Percentiles rank a stretch among this genome's conserved stretches.
Evolutionary conservation across 2,888 invertebrate genomes (phyloP).

Genomic region (Troides oblongomaculatus): DNA sequence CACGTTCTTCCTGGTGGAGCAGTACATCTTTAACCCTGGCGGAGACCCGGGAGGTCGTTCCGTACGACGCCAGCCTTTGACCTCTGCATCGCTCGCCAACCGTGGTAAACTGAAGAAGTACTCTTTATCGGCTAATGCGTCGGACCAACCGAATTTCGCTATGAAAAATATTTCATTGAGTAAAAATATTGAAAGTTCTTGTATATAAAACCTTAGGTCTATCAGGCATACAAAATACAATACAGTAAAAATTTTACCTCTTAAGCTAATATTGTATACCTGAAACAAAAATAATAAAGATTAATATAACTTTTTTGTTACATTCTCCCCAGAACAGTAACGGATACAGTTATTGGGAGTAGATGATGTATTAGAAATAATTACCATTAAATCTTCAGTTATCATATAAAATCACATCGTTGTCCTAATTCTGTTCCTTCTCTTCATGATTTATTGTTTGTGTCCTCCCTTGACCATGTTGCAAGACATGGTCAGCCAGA

Average conservation of each 20-base stretch:
- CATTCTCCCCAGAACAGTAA: too few relatives aligned
- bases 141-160: slow-evolving; percentile 75
- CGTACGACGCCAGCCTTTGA: slow-evolving; percentile 59
- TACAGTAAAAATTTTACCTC: slow-evolving; percentile 34
- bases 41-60: slow-evolving; percentile 58
- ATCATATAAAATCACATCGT: too few relatives aligned
- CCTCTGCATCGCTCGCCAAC: slow-evolving; percentile 60
- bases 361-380: too few relatives aligned
- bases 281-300: slow-evolving; percentile 34
- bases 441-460: too few relatives aligned
- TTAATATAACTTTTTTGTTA: neutral
- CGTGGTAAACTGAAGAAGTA: slow-evolving; percentile 73
- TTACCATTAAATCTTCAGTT: too few relatives aligned
- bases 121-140: slow-evolving; percentile 63
- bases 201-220: neutral
- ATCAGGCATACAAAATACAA: neutral
- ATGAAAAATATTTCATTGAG: slow-evolving; percentile 4
- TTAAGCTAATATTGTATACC: slow-evolving; percentile 45
- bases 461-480: neutral
- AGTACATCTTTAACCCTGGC: slow-evolving; percentile 67
- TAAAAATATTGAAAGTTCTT: neutral
- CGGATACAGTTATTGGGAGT: too few relatives aligned
- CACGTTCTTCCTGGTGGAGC: slow-evolving; percentile 56
- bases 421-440: too few relatives aligned
- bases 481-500: too few relatives aligned